Conservation (phyloP, 2,113 vertebrate genomes). For the Orientallactaga bullata region DNA sequence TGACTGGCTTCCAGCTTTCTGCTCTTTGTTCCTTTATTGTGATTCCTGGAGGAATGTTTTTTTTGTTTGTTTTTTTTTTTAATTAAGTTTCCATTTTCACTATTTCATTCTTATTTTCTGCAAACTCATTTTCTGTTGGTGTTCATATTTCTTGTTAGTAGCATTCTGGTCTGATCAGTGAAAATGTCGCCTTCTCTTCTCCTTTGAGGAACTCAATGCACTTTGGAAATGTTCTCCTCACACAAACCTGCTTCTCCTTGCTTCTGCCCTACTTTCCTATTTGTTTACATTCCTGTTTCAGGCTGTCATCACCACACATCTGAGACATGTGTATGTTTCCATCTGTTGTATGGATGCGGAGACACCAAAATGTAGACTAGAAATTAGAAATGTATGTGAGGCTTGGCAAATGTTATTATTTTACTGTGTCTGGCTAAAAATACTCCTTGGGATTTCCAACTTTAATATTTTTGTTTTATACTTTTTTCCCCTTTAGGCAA, state of each 20-base stretch:
- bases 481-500: slow-evolving; percentile 30
- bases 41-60: neutral
- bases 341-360: neutral
- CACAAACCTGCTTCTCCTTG: neutral
- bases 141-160: neutral
- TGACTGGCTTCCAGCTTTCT: neutral
- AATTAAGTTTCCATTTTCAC: slow-evolving; percentile 35
- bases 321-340: neutral
- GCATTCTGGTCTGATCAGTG: neutral
- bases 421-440: neutral
- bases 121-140: neutral
- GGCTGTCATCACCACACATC: slow-evolving; percentile 35
- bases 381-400: neutral
- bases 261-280: neutral
- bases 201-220: neutral
- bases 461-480: neutral
- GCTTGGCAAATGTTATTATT: neutral
- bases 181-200: neutral
- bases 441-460: neutral
- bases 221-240: slow-evolving; percentile 10
- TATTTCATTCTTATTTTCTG: slow-evolving; percentile 25
- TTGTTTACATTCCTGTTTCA: neutral
- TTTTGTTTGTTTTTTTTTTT: slow-evolving; percentile 1
- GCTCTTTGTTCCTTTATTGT: neutral
- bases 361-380: neutral